These are phyloP conservation scores for Hyppa rectilinea DNA, from an alignment of 2,888 invertebrate genomes.

Conservation along the genomic window DNA sequence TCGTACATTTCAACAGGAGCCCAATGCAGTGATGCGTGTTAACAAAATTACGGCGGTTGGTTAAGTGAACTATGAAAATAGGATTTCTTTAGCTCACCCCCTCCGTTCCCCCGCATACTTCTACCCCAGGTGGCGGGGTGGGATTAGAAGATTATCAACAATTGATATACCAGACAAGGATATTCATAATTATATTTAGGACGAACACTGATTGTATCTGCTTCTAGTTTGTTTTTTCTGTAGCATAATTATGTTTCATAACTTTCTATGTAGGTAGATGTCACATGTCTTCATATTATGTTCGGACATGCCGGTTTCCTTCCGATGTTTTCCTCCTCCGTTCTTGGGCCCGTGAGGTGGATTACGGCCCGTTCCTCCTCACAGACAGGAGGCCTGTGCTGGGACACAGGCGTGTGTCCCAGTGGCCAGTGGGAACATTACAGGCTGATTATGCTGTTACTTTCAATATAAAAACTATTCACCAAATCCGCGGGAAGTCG, in stretches of 20 bases:
- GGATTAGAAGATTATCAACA: slow-evolving; percentile 87
- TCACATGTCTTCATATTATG: too few species aligned
- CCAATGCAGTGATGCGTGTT: slow-evolving; percentile 86
- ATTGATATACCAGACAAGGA: slow-evolving; percentile 76
- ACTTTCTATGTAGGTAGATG: background rate
- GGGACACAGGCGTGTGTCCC: too few species aligned
- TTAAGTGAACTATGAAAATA: slow-evolving; percentile 91
- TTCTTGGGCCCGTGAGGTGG: too few species aligned
- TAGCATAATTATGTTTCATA: background rate
- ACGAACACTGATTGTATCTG: slow-evolving; percentile 40
- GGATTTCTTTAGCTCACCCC: slow-evolving; percentile 85
- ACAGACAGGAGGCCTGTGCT: too few species aligned
- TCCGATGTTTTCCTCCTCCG: too few species aligned
- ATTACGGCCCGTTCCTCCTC: too few species aligned
- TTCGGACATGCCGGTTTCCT: too few species aligned
- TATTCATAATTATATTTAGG: slow-evolving; percentile 56
- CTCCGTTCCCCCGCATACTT: slow-evolving; percentile 60
- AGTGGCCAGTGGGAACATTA: too few species aligned
- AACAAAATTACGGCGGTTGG: slow-evolving; percentile 88
- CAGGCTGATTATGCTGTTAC: too few species aligned
- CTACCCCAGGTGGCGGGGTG: slow-evolving; percentile 79
- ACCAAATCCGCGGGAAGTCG: background rate
- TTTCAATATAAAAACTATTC: too few species aligned
- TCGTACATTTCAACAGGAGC: slow-evolving; percentile 80
- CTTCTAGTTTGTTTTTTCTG: background rate